Percentiles rank a stretch among this genome's conserved stretches.
phyloP scores from a whole-genome alignment of 2,797 vertebrate species.

The Coregonus ussuriensis region DNA sequence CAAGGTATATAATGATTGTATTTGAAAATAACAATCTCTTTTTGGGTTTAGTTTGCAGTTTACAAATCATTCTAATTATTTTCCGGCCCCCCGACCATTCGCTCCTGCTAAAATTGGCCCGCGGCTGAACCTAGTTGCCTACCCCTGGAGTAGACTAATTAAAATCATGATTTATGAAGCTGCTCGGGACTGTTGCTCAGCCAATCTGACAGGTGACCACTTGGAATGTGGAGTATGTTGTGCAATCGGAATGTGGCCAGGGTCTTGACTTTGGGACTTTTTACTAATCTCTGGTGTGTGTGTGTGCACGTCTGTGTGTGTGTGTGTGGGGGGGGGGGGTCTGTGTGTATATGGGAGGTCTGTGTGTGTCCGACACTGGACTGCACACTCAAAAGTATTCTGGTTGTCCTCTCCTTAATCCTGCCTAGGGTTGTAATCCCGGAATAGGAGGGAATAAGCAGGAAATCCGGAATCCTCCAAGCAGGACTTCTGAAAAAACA shows the following conservation, averaged over 20 bases:
- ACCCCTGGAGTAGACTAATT: no score
- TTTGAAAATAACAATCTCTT: no score
- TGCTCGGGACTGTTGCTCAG: neutral
- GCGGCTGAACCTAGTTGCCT: no score
- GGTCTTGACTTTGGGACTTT: neutral
- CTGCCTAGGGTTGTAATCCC: no score
- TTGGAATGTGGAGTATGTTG: neutral
- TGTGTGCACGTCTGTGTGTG: neutral
- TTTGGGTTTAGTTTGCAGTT: no score
- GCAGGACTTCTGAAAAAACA: no score
- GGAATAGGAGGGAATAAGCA: neutral
- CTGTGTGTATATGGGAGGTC: no score
- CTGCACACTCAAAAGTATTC: neutral
- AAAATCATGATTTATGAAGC: neutral
- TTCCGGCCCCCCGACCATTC: no score
- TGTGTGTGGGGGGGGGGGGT: neutral
- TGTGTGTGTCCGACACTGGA: neutral
- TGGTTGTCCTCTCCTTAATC: neutral
- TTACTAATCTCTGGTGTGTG: neutral
- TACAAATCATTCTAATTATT: neutral
- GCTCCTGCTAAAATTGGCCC: no score
- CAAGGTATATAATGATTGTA: no score
- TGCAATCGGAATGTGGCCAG: neutral
- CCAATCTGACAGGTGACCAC: slow-evolving; percentile 1
- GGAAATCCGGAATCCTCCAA: no score